phyloP scores from a whole-genome alignment of 92 coral and sea anemone species.

The Palythoa grandiflora region DNA sequence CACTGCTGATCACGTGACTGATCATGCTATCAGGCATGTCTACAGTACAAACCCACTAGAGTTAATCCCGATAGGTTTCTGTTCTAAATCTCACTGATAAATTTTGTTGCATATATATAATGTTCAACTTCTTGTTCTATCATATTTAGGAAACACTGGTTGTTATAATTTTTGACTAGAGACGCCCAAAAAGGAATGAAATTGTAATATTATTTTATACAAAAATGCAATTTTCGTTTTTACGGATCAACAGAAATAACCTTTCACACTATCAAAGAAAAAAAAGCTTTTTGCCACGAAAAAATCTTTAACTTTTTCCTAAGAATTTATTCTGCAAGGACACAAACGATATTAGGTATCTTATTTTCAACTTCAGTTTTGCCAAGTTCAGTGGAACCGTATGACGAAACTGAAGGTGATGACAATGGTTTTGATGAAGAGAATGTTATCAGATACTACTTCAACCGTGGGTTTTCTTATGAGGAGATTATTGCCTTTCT shows the following conservation, averaged over 20 bases:
- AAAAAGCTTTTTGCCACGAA: not conserved
- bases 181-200: too few relatives aligned
- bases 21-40: too few relatives aligned
- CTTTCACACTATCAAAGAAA: not conserved
- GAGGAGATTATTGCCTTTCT: conserved; percentile 16
- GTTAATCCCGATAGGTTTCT: too few relatives aligned
- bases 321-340: not conserved
- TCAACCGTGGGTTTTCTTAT: conserved; percentile 17
- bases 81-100: too few relatives aligned
- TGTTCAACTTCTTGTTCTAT: too few relatives aligned
- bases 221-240: too few relatives aligned
- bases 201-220: too few relatives aligned
- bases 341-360: not conserved
- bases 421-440: conserved; percentile 6
- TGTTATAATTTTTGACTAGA: too few relatives aligned
- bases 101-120: too few relatives aligned
- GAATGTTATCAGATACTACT: conserved; percentile 7
- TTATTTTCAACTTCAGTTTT: not conserved
- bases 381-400: conserved; percentile 9
- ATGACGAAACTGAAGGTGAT: conserved; percentile 5
- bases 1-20: too few relatives aligned
- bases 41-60: too few relatives aligned
- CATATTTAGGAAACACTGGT: too few relatives aligned
- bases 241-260: not conserved
- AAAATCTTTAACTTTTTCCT: not conserved